A percentile compares a stretch with the other conserved stretches of the same genome.
Conservation (phyloP, 2,888 invertebrate species). For the Lepidocyrtoides sp. region DNA sequence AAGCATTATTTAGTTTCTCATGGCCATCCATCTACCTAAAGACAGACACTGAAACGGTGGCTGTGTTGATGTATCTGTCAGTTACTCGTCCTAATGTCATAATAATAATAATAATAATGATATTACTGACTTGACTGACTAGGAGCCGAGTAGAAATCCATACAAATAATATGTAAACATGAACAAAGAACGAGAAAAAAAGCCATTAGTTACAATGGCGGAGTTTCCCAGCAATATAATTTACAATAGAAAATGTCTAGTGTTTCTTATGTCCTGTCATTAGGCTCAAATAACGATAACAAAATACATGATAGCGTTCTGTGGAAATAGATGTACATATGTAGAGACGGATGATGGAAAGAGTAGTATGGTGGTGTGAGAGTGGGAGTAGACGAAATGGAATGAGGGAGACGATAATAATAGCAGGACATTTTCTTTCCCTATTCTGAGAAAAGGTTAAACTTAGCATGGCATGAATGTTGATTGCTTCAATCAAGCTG, state of each 20-base stretch:
- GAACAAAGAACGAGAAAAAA: neutral
- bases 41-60: neutral
- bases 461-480: neutral
- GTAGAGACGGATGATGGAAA: too few species aligned
- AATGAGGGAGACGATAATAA: neutral
- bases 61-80: neutral
- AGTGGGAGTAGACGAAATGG: neutral
- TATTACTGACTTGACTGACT: too few species aligned
- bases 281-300: neutral
- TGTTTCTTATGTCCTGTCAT: neutral
- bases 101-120: neutral
- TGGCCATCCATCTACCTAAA: neutral
- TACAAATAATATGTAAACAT: neutral
- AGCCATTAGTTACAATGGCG: neutral
- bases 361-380: too few species aligned
- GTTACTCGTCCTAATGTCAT: neutral
- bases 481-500: slow-evolving; percentile 5
- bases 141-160: neutral
- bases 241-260: neutral
- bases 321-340: neutral
- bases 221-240: neutral
- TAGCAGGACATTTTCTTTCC: neutral
- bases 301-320: too few species aligned
- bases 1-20: neutral
- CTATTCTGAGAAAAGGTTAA: slow-evolving; percentile 14